Evolutionary conservation across 1,140 invertebrate genomes (phyloP).

Genomic region (Zaprionus camerounensis): DNA sequence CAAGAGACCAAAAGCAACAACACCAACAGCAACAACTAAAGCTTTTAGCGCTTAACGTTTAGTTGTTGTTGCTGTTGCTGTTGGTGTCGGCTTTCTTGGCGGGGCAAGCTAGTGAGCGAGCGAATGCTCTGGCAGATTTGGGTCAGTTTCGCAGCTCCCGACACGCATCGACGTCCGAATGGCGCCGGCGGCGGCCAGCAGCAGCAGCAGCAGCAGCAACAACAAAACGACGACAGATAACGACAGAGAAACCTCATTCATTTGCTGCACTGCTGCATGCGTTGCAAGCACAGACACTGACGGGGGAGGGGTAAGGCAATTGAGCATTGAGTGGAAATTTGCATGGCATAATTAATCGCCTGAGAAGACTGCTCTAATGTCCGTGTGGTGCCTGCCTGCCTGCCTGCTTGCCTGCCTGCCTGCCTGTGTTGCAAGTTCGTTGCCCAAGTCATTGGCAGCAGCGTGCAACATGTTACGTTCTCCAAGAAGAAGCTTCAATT

Average conservation of each 20-base stretch:
- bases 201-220: not conserved
- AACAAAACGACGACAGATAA: slow-evolving; percentile 33
- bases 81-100: slow-evolving; percentile 21
- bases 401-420: not conserved
- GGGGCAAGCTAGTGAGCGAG: not conserved
- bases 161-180: slow-evolving; percentile 41
- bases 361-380: slow-evolving; percentile 49
- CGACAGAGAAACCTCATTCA: slow-evolving; percentile 42
- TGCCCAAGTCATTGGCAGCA: slow-evolving; percentile 53
- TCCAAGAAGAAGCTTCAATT: slow-evolving; percentile 44
- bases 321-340: slow-evolving; percentile 29
- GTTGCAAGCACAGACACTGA: not conserved
- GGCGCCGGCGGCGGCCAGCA: slow-evolving; percentile 15
- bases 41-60: slow-evolving; percentile 49
- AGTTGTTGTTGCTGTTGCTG: slow-evolving; percentile 20
- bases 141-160: slow-evolving; percentile 41
- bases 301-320: not conserved
- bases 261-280: slow-evolving; percentile 20
- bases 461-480: slow-evolving; percentile 45
- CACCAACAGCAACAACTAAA: slow-evolving; percentile 6
- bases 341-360: slow-evolving; percentile 65
- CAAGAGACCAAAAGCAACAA: slow-evolving; percentile 19
- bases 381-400: not conserved
- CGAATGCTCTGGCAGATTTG: slow-evolving; percentile 43
- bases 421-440: slow-evolving; percentile 52